Evolutionary conservation across 2,797 vertebrate genomes (phyloP).

Genomic region (Anisognathus igniventris): DNA sequence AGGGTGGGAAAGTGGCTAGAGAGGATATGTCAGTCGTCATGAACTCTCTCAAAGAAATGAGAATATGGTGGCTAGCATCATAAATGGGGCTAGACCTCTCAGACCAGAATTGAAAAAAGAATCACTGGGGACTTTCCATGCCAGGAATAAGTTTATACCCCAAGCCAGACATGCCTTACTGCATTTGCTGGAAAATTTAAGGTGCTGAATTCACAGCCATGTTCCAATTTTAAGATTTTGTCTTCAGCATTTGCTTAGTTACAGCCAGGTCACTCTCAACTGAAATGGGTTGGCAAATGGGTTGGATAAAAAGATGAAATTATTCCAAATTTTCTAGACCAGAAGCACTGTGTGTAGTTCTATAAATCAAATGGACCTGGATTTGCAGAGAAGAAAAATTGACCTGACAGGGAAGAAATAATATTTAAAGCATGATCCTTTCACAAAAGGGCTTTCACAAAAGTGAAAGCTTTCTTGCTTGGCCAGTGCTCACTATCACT

Average conservation of each 20-base stretch:
- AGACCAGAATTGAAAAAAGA: neutral
- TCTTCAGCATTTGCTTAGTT: neutral
- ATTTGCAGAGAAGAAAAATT: neutral
- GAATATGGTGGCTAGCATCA: neutral
- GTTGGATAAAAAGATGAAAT: neutral
- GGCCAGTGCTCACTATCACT: neutral
- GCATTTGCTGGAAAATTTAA: neutral
- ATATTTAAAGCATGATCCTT: neutral
- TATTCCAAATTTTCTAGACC: neutral
- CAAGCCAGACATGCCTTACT: neutral
- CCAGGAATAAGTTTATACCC: neutral
- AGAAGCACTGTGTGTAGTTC: neutral
- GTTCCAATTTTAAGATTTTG: neutral
- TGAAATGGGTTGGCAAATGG: neutral
- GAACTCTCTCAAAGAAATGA: neutral
- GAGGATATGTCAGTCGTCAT: neutral
- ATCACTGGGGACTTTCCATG: neutral
- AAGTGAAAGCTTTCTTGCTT: neutral
- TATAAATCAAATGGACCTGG: neutral
- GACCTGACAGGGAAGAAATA: neutral
- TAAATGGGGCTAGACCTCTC: neutral
- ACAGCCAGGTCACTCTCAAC: neutral
- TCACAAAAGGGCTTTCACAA: neutral
- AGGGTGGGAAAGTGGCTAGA: neutral
- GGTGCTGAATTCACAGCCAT: neutral